Base-by-base conservation (phyloP, 1,140 invertebrate genomes). In the Teleopsis dalmanni region DNA sequence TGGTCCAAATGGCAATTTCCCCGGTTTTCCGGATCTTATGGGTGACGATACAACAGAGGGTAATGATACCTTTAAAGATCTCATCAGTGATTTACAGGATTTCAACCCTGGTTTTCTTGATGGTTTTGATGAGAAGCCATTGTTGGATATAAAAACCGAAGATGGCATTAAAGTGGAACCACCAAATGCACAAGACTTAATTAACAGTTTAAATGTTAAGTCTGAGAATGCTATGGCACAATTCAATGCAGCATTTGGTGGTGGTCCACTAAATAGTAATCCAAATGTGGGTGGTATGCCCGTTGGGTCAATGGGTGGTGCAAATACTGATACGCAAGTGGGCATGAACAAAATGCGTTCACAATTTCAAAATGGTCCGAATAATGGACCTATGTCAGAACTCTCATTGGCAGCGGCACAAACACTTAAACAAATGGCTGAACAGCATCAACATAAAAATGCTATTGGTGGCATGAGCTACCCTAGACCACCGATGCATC, bases 401-500 rank as follows among this genome's bases (percentile, higher is more conserved):
- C 77, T 87, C 64, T n/a, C n/a, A n/a, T n/a, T n/a, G n/a, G n/a
- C n/a, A n/a, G 91, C 91, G 1, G 91, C 92, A 3, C 89, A 94
- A 73, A 95, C 91, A 0, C 74, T 95, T 10, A 95, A 95, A 68
- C 91, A 95, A 59, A 93, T 95, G 91, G 92, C 92, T 4, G 91
- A 95, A 62, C 91, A 95, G 64, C 92, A 95, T 67, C 91, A 95
- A 71, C 88, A 91, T 71, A 91, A 88, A 66, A 82, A 78, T 50
- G 80, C 79, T 53, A 75, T 79, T 60, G 74, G 76, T 13, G 74
- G 76, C 26, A 73, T 79, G 60, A 62, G 57, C 6, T 71, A 66
- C 22, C 63, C 65, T 0, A 58, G 68, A 4, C 67, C 68, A 3
- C 67, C 62, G 4, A 61, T 63, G 61, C 65, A 65, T 16, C 59